Evolutionary conservation across 2,888 invertebrate species (phyloP).

Genomic region (Tuberolachnus salignus): DNA sequence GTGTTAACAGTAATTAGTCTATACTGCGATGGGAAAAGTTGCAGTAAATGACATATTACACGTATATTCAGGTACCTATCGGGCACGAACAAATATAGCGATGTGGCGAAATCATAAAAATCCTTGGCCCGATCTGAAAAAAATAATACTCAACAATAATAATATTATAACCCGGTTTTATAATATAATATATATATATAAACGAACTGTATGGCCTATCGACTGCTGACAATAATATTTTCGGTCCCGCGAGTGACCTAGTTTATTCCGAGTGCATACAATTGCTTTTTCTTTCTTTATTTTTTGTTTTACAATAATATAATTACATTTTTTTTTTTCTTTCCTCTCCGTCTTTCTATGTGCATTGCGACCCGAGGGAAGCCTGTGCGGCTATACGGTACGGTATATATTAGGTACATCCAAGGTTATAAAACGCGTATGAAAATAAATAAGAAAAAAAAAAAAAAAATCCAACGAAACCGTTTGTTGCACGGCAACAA

Average conservation of each 20-base stretch:
- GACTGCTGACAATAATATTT: constrained; percentile 27
- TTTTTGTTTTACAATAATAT: constrained; percentile 49
- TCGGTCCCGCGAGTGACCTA: constrained; percentile 29
- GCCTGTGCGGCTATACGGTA: too few species aligned
- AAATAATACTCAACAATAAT: background rate
- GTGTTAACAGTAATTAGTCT: too few species aligned
- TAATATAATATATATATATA: background rate
- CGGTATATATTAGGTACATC: too few species aligned
- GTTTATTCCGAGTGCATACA: constrained; percentile 36
- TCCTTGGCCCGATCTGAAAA: constrained; percentile 33
- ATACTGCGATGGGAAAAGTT: too few species aligned
- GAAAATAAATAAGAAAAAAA: background rate
- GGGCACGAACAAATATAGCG: background rate
- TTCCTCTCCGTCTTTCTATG: constrained; percentile 1
- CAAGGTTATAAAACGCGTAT: constrained; percentile 25
- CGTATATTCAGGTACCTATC: too few species aligned
- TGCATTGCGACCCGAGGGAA: constrained; percentile 15
- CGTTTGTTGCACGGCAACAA: background rate
- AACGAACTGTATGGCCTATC: background rate
- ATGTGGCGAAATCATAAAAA: background rate
- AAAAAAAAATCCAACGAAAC: background rate
- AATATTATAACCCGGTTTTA: constrained; percentile 8
- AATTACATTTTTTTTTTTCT: constrained; percentile 47
- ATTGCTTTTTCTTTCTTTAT: constrained; percentile 34
- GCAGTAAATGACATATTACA: too few species aligned